Percentiles rank a stretch among this genome's conserved stretches.
These are phyloP conservation scores for Epistrophe eligans DNA, from an alignment of 2,888 invertebrate species.

Conservation along the genomic window DNA sequence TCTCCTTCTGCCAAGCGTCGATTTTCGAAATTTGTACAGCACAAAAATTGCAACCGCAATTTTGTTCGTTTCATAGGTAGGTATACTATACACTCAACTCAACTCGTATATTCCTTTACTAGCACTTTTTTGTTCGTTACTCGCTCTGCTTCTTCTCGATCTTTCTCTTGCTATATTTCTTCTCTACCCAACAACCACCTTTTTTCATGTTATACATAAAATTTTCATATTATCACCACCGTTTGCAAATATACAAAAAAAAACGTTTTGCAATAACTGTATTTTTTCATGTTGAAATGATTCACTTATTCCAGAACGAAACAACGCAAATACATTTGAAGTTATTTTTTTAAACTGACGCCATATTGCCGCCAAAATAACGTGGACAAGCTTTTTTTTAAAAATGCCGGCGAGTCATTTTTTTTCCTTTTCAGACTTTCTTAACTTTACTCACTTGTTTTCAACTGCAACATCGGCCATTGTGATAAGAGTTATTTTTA, in stretches of 20 bases:
- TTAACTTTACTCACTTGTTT: slow-evolving; percentile 83
- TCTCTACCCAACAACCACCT: slow-evolving; percentile 71
- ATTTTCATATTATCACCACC: slow-evolving; percentile 63
- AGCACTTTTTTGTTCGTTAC: slow-evolving; percentile 61
- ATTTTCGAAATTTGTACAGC: slow-evolving; percentile 68
- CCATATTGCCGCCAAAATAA: slow-evolving; percentile 79
- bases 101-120: slow-evolving; percentile 51
- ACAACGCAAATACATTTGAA: slow-evolving; percentile 62
- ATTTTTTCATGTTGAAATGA: slow-evolving; percentile 52
- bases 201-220: slow-evolving; percentile 69
- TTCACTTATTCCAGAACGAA: slow-evolving; percentile 60
- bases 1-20: slow-evolving; percentile 74
- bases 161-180: slow-evolving; percentile 36
- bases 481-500: slow-evolving; percentile 78
- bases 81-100: too few relatives aligned
- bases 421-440: slow-evolving; percentile 14
- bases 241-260: slow-evolving; percentile 46
- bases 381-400: slow-evolving; percentile 35
- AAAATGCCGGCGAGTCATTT: slow-evolving; percentile 57
- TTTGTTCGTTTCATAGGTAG: slow-evolving; percentile 36
- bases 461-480: slow-evolving; percentile 84
- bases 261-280: slow-evolving; percentile 29
- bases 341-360: slow-evolving; percentile 75
- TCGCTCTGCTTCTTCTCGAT: slow-evolving; percentile 57
- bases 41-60: slow-evolving; percentile 75